Conservation (phyloP, 2,113 vertebrate genomes). For the Climacteris rufus region DNA sequence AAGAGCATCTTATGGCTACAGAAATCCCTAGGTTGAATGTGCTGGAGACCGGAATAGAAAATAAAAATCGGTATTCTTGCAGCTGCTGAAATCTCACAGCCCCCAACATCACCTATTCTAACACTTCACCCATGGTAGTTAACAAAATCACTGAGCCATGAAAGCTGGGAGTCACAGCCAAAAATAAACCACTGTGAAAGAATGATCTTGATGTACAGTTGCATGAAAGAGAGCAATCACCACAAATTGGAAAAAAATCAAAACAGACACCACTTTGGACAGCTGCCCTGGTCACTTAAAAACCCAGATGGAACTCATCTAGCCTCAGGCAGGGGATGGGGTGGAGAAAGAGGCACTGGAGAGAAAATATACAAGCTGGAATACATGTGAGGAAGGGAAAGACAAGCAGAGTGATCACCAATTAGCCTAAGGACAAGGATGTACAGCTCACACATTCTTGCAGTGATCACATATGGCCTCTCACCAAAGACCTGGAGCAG, state of each 20-base stretch:
- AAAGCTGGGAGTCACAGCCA: background rate
- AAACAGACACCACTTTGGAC: conserved; percentile 30
- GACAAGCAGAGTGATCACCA: conserved; percentile 15
- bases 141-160: background rate
- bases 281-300: conserved; percentile 14
- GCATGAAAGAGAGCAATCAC: conserved; percentile 25
- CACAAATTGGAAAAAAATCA: conserved; percentile 29
- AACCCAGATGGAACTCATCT: conserved; percentile 49
- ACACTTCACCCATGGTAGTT: background rate
- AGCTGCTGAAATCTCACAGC: background rate
- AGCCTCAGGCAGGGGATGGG: background rate
- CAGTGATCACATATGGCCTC: conserved; percentile 7
- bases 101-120: background rate
- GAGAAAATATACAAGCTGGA: background rate
- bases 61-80: background rate
- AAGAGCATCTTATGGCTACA: background rate
- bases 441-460: background rate
- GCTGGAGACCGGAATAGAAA: background rate
- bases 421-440: conserved; percentile 5
- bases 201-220: background rate
- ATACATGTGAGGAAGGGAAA: background rate
- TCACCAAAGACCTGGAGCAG: conserved; percentile 10
- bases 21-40: background rate
- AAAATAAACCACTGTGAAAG: conserved; percentile 6
- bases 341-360: background rate